Base-by-base conservation (phyloP, 2,888 invertebrate genomes). In the Limnephilus auricula region DNA sequence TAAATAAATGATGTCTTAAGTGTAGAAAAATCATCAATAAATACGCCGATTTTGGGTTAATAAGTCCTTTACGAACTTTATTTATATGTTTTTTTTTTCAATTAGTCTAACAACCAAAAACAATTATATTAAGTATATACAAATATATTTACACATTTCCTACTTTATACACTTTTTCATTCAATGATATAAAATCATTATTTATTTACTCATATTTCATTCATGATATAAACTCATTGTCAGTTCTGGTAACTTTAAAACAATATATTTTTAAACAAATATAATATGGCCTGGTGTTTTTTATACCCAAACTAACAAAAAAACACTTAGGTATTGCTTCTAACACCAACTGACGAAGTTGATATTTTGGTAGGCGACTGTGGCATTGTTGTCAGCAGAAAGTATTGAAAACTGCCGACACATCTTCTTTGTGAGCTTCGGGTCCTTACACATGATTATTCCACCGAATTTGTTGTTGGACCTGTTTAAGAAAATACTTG, bases 181-280 rank as follows among this genome's bases (percentile, higher is more conserved):
- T 65, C 65, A 65, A 5, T n/a, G n/a, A 65, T 65, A 9, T 65
- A 65, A 65, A 25, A n/a, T n/a, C n/a, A n/a, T n/a, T n/a, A n/a
- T n/a, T n/a, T n/a, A n/a, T n/a, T n/a, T n/a, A n/a, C n/a, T n/a
- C n/a, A n/a, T n/a, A n/a, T n/a, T n/a, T n/a, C n/a, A n/a, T n/a
- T n/a, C n/a, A n/a, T n/a, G n/a, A n/a, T n/a, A n/a, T n/a, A n/a
- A n/a, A 65, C 25, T 65, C 65, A 25, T 65, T 9, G 65, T 65
- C 65, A 9, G 25, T 65, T 65, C 65, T 65, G 25, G 65, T 65
- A 65, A 65, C 65, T 65, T 65, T 65, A 65, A 40, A 40, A 65
- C 65, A n/a, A n/a, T 65, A 65, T n/a, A 65, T 65, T 65, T 65
- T 65, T 65, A 65, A 65, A 65, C 65, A 65, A 65, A 65, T 65